Base-by-base conservation (phyloP, 2,888 invertebrate genomes). In the Xestia c-nigrum region DNA sequence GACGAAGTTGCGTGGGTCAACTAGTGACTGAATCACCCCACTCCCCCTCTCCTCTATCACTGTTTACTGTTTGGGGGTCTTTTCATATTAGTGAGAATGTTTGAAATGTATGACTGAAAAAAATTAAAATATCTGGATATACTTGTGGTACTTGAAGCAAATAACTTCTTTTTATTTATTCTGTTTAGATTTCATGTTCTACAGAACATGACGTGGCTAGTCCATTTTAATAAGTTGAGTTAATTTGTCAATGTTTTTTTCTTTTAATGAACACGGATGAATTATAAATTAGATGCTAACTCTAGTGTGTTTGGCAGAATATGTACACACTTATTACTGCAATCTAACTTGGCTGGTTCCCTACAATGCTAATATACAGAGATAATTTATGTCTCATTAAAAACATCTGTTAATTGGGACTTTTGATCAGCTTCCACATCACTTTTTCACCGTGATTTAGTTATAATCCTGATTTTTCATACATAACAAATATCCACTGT, bases 331-430 rank as follows among this genome's bases (percentile, higher is more conserved):
- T n/a, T 63, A 47, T 59, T 68, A 65, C 12, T 69, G 43, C 61
- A 24, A 52, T 55, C 2, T 63, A 24, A 40, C 16, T 83, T 78
- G 61, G 72, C 19, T 63, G 38, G 6, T 5, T 74, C 59, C 38
- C 63, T 24, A 74, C 7, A 24, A n/a, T 74, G 16, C 52, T 59
- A 52, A 69, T 57, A 72, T 61, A 73, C 65, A 61, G 59, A n/a
- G n/a, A 40, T 69, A 50, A 47, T 43, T 16, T 65, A 10, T 55
- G 12, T 12, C 10, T 31, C 14, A 38, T 7, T 43, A 59, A 0
- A 68, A 46, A 70, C 10, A 43, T 61, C 43, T 24, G 6, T 0
- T 47, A 24, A 55, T 55, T 24, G 40, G 14, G 9, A 40, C 14
- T 74, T 16, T 50, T 14, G 19, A 12, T 38, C 31, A 1, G 0